Conservation (phyloP, 2,888 invertebrate species). For the Dendrolimus houi region DNA sequence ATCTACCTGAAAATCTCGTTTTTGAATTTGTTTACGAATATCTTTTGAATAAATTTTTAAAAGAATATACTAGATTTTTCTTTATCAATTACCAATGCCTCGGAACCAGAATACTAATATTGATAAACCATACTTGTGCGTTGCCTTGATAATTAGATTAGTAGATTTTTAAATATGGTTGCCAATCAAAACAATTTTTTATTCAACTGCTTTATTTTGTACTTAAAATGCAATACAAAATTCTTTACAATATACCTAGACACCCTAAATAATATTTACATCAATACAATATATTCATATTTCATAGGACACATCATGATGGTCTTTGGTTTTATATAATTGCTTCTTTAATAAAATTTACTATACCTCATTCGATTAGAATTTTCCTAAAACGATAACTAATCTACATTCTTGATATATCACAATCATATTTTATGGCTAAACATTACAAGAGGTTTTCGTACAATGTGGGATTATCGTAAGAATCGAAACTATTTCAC, state of each 20-base stretch:
- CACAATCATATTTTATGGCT: too few relatives aligned
- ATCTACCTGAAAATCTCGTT: constrained; percentile 26
- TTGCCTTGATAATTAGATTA: too few relatives aligned
- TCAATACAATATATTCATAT: too few relatives aligned
- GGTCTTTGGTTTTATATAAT: constrained; percentile 18
- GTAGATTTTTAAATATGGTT: too few relatives aligned
- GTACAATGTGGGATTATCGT: too few relatives aligned
- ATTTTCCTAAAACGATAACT: too few relatives aligned
- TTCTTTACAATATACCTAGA: constrained; percentile 7
- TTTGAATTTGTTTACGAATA: constrained; percentile 31
- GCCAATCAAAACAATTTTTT: constrained; percentile 7
- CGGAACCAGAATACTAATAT: too few relatives aligned
- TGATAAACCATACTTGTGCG: too few relatives aligned
- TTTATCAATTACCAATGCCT: constrained; percentile 1
- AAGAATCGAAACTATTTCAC: too few relatives aligned
- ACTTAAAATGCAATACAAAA: constrained; percentile 25
- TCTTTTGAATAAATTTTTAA: constrained; percentile 25
- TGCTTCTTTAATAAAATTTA: neutral
- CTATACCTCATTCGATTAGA: too few relatives aligned
- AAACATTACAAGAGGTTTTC: too few relatives aligned
- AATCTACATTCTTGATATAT: too few relatives aligned
- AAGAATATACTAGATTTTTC: constrained; percentile 2
- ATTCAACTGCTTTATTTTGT: constrained; percentile 13
- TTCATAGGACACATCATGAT: constrained; percentile 3
- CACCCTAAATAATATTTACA: constrained; percentile 13